Evolutionary conservation across 2,113 vertebrate species (phyloP).

Genomic region (Nothoprocta pentlandii): DNA sequence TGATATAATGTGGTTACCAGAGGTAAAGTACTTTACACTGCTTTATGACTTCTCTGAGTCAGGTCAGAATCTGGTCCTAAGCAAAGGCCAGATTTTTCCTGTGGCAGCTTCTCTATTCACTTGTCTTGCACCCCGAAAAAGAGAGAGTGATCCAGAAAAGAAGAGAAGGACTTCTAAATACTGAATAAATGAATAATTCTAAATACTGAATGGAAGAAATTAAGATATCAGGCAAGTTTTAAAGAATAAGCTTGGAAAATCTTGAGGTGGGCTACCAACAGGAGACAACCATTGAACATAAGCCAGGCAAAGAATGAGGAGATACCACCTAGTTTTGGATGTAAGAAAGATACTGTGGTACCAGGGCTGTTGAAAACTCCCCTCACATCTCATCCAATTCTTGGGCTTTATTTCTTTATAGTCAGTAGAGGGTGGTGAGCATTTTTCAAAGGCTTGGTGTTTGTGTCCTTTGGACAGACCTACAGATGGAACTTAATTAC

Average conservation of each 20-base stretch:
- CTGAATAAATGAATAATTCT: not conserved
- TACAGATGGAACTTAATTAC: not conserved
- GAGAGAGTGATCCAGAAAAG: not conserved
- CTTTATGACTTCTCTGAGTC: not conserved
- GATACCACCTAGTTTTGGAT: rapidly evolving
- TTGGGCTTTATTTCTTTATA: not conserved
- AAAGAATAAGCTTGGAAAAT: not conserved
- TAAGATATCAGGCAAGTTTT: not conserved
- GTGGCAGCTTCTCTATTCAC: not conserved
- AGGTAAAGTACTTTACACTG: not conserved
- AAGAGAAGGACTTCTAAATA: not conserved
- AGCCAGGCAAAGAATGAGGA: rapidly evolving
- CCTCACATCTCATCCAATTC: not conserved
- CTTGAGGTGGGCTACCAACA: not conserved
- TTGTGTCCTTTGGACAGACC: not conserved
- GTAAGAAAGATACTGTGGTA: not conserved
- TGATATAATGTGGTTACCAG: rapidly evolving
- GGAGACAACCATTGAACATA: not conserved
- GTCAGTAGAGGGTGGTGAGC: not conserved
- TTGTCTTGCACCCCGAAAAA: not conserved
- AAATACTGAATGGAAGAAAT: not conserved
- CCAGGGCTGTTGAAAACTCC: not conserved
- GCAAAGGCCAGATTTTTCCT: not conserved
- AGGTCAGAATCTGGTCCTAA: not conserved
- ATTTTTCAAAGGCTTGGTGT: not conserved